These are phyloP conservation scores for Crotophaga sulcirostris DNA, from an alignment of 2,113 vertebrate species.

Conservation along the genomic window DNA sequence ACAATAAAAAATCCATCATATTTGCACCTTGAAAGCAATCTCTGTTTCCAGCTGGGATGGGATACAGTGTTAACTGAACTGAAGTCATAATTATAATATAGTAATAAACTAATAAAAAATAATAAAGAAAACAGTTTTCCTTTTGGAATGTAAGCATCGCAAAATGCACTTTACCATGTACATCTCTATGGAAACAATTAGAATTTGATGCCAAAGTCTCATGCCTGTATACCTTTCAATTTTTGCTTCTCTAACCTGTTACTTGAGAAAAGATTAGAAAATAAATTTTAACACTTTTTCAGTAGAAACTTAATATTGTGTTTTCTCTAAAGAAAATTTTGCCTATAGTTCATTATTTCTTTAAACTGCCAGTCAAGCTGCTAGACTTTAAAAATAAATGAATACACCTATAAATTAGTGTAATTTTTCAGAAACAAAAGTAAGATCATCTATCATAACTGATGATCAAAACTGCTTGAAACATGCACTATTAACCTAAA, in stretches of 20 bases:
- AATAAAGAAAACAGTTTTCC: neutral
- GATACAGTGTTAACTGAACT: neutral
- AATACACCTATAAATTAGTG: neutral
- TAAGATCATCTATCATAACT: neutral
- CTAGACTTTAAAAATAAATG: neutral
- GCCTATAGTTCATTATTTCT: neutral
- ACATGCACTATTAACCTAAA: neutral
- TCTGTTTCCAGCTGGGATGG: neutral
- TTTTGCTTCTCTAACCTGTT: neutral
- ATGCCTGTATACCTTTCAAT: neutral
- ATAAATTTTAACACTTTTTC: neutral
- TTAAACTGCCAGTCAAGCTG: neutral
- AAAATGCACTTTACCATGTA: neutral
- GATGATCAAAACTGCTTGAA: neutral
- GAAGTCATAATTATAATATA: neutral
- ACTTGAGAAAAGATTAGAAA: neutral
- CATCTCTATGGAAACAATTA: constrained; percentile 19
- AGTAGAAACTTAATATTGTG: neutral
- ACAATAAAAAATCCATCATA: neutral
- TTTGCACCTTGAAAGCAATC: neutral
- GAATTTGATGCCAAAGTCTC: neutral
- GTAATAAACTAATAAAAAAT: neutral
- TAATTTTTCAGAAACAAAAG: neutral
- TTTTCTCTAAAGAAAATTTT: neutral
- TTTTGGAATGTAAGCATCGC: neutral